A percentile compares a stretch with the other conserved stretches of the same genome.
Conservation (phyloP, 2,888 invertebrate genomes). For the Hemaris fuciformis region DNA sequence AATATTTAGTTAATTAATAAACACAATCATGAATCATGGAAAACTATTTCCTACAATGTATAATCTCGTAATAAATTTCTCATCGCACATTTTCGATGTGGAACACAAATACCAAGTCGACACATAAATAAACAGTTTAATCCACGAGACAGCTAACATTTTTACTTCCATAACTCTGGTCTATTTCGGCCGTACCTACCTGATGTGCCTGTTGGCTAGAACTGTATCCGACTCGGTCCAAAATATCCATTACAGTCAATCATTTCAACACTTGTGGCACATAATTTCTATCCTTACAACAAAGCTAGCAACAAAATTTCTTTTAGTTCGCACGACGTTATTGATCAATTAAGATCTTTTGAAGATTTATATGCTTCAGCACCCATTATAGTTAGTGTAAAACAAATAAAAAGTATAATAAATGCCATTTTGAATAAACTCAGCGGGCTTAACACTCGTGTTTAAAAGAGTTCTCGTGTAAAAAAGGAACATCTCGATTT, state of each 20-base stretch:
- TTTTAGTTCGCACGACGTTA: neutral
- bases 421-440: neutral
- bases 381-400: neutral
- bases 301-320: neutral
- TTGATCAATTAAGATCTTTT: neutral
- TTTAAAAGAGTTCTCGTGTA: neutral
- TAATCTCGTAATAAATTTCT: neutral
- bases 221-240: neutral
- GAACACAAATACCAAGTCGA: slow-evolving; percentile 2
- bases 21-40: neutral
- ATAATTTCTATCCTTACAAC: neutral
- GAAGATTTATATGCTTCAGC: neutral
- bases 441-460: neutral
- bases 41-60: neutral
- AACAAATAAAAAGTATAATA: neutral
- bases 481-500: neutral
- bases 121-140: slow-evolving; percentile 4
- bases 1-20: neutral
- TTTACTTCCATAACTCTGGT: slow-evolving; percentile 1
- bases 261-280: neutral
- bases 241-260: slow-evolving; percentile 1
- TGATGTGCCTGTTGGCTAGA: neutral
- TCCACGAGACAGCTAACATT: neutral
- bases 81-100: neutral
- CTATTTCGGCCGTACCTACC: neutral